Base-by-base conservation (phyloP, 2,113 vertebrate genomes). In the Haemorhous mexicanus region DNA sequence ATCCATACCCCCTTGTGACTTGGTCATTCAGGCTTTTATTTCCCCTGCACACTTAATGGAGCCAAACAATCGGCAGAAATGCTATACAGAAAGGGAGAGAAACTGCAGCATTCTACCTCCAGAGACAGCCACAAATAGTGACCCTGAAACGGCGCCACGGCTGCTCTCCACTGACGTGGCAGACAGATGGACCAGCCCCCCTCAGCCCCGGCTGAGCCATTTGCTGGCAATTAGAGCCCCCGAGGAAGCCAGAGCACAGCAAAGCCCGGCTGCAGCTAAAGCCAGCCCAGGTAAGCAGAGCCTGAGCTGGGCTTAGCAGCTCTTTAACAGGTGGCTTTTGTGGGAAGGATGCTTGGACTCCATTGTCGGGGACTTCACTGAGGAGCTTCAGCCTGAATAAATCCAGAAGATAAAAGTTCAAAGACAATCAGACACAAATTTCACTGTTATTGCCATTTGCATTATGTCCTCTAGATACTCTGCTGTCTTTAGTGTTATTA, bases 11-110 rank as follows among this genome's bases (percentile, higher is more conserved):
- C 98, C 98, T 98, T 97, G 98, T 98, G 98, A 98, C 97, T 98
- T 97, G 97, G 98, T 97, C 98, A 97, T 98, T 98, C 97, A 98
- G 98, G 97, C 98, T 98, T 98, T 98, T 98, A 98, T 98, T 98
- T 98, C 97, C 98, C 96, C 97, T 94, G 95, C 90, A 97, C 98
- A 97, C 98, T 98, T 98, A 98, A 98, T 98, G 98, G 98, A 98
- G 98, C 97, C 98, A 96, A 98, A 98, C 98, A 98, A 98, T 98
- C 70, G 97, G 98, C 98, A 98, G 98, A 98, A 98, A 98, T 97
- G 98, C 98, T 98, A 98, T 97, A 98, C 97, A 98, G 98, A 97
- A 97, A 96, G 85, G 81, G 96, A 97, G 97, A 98, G 97, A 96
- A 98, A 97, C 90, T 93, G 97, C 97, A 94, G 96, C 93, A 90